phyloP scores from a whole-genome alignment of 2,797 vertebrate species.

The Cirrhinus mrigala region DNA sequence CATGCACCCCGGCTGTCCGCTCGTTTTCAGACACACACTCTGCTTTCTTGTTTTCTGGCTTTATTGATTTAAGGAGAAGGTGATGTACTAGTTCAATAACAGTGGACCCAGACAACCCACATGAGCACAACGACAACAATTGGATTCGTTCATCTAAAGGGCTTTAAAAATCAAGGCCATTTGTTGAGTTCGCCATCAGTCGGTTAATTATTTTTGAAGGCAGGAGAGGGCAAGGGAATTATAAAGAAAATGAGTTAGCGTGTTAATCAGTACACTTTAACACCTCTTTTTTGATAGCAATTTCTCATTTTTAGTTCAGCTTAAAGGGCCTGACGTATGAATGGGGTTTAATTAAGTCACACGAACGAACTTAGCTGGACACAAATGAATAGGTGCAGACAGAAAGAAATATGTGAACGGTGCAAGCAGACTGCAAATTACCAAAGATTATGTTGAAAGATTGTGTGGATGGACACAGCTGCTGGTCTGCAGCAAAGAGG shows the following conservation, averaged over 20 bases:
- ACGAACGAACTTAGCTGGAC: constrained; percentile 5
- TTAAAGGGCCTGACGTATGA: constrained; percentile 15
- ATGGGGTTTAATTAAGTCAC: constrained; percentile 34
- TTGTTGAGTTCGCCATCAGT: constrained; percentile 1
- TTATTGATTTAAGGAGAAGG: constrained; percentile 14
- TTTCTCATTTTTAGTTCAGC: constrained; percentile 9
- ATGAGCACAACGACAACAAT: constrained; percentile 1
- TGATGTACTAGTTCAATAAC: constrained; percentile 11
- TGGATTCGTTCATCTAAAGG: background rate
- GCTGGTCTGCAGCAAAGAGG: background rate
- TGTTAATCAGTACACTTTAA: constrained; percentile 26
- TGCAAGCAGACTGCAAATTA: constrained; percentile 24
- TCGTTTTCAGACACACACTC: constrained; percentile 30
- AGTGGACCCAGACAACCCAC: background rate
- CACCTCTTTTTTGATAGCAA: constrained; percentile 25
- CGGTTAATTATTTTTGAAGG: constrained; percentile 1
- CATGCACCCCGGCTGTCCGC: constrained; percentile 39
- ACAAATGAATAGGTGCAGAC: background rate
- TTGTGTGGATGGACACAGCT: constrained; percentile 11
- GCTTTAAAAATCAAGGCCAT: constrained; percentile 29
- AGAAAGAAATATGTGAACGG: constrained; percentile 9
- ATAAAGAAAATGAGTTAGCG: background rate
- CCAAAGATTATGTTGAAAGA: constrained; percentile 1
- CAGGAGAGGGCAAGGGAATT: background rate
- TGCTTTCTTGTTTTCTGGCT: constrained; percentile 52